phyloP scores from a whole-genome alignment of 2,888 invertebrate genomes.

The Drosophila fulvimacula region DNA sequence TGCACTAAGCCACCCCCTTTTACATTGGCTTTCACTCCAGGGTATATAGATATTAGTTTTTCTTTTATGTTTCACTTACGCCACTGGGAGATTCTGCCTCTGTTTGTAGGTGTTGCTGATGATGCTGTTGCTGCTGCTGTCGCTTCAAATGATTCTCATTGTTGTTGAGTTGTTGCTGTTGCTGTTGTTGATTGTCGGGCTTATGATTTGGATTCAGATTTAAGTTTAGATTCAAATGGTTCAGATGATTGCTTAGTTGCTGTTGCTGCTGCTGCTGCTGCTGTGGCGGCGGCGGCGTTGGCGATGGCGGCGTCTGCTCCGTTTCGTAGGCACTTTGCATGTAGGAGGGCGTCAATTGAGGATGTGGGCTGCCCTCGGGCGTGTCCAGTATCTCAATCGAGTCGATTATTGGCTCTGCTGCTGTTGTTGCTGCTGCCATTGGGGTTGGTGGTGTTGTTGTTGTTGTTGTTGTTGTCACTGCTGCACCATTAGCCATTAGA shows the following conservation, averaged over 20 bases:
- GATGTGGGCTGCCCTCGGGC: constrained; percentile 82
- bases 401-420: constrained; percentile 66
- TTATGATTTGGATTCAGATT: constrained; percentile 44
- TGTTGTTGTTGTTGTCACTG: background rate
- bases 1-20: background rate
- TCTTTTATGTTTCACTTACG: constrained; percentile 46
- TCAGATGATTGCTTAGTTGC: constrained; percentile 62
- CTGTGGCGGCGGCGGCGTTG: constrained; percentile 15
- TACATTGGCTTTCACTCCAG: background rate
- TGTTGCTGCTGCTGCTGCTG: constrained; percentile 8
- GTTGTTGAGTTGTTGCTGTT: constrained; percentile 60
- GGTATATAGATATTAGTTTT: background rate
- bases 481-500: constrained; percentile 76
- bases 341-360: constrained; percentile 53
- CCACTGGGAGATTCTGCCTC: constrained; percentile 66
- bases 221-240: constrained; percentile 45
- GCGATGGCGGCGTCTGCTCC: constrained; percentile 26
- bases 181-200: constrained; percentile 54
- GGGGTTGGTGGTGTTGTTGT: background rate
- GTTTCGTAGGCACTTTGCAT: constrained; percentile 60
- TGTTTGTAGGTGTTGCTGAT: constrained; percentile 42
- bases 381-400: constrained; percentile 83
- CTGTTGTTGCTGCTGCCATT: background rate
- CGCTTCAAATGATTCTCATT: constrained; percentile 66
- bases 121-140: constrained; percentile 45